Base-by-base conservation (phyloP, 2,113 vertebrate genomes). In the Podiceps cristatus region DNA sequence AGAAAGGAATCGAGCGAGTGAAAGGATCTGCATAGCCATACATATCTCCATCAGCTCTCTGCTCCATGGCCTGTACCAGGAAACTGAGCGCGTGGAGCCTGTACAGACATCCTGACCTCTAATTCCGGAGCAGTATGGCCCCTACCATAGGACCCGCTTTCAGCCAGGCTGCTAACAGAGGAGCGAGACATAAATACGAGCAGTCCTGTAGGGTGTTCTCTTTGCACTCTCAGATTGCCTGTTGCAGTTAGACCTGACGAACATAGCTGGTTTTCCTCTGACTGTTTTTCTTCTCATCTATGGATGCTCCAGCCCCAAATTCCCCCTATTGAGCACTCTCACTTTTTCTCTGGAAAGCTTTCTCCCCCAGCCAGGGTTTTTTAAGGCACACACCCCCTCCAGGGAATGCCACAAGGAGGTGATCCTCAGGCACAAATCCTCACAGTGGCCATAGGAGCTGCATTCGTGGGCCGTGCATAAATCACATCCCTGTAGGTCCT, bases 111-210 rank as follows among this genome's bases (percentile, higher is more conserved):
- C 2, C 55, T 52, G 60, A 6, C 25, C 25, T n/a, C 63, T 44
- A 19, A 3, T 67, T 35, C 85, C 4, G 71, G 11, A n/a, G 28
- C 53, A 47, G 75, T 28, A 3, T 0, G 11, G 74, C 33, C 29
- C 27, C 23, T n/a, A 93, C 73, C 3, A 1, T 0, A 22, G 67
- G 69, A 13, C 7, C 49, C 2, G 2, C 69, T 47, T 44, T 2
- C 27, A 47, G 64, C 42, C 25, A 15, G 33, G 16, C 25, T 1
- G 3, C 56, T 20, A 1, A 12, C 13, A 27, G 27, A n/a, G 33
- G 18, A 52, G 52, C 1, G 4, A 7, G 5, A 5, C 1, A 4
- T 31, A 28, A 60, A 15, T 0, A n/a, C 1, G 0, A 44, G 68
- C 73, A 33, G 56, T 58, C n/a, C 88, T 35, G 31, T 2, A 6